A percentile compares a stretch with the other conserved stretches of the same genome.
These are phyloP conservation scores for Acarapis woodi DNA, from an alignment of 1,140 invertebrate species.

Conservation along the genomic window DNA sequence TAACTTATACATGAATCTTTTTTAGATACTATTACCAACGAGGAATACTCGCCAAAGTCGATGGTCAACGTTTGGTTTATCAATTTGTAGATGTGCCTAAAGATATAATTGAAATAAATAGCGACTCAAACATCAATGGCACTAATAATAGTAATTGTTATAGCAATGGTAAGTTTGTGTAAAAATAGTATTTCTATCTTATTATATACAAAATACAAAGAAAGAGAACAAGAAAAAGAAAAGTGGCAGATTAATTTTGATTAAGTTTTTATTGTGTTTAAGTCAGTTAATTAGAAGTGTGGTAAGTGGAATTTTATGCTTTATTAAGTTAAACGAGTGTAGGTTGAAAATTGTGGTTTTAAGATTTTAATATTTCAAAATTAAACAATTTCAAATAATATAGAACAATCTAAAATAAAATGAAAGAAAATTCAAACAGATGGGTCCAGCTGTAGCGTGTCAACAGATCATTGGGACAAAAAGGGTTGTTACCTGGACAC, in stretches of 20 bases:
- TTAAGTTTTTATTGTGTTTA: not conserved
- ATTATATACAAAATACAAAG: not conserved
- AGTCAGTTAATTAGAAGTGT: not conserved
- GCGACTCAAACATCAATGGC: slow-evolving; percentile 3
- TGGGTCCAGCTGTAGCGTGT: not conserved
- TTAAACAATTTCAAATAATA: not conserved
- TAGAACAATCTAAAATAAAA: not conserved
- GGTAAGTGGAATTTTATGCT: not conserved
- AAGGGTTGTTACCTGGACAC: not conserved
- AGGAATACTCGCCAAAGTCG: slow-evolving; percentile 93
- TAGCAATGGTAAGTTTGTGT: not conserved
- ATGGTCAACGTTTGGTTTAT: slow-evolving; percentile 91
- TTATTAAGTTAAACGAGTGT: not conserved
- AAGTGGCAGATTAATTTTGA: not conserved
- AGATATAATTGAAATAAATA: slow-evolving; percentile 66
- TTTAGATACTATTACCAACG: slow-evolving; percentile 95
- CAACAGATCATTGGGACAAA: not conserved
- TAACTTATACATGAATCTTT: slow-evolving; percentile 8
- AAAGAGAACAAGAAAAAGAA: too few species aligned
- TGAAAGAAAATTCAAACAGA: not conserved
- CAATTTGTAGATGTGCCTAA: slow-evolving; percentile 98
- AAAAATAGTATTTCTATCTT: not conserved
- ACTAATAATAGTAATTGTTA: too few species aligned
- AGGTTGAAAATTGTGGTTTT: not conserved
- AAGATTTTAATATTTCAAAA: not conserved